Base-by-base conservation (phyloP, 2,888 invertebrate genomes). In the Slavum lentiscoides region DNA sequence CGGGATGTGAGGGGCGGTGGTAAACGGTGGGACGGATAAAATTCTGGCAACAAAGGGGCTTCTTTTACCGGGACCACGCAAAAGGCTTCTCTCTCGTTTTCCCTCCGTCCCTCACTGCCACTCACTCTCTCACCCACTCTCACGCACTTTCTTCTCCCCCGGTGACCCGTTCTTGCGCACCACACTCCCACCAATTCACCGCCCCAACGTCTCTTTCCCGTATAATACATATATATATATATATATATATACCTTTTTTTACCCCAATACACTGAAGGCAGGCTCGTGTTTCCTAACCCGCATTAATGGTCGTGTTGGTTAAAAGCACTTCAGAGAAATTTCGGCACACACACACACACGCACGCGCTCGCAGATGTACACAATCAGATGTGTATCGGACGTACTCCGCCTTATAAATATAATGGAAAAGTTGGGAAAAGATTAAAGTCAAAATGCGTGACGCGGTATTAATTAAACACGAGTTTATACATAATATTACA, bases 21-120 rank as follows among this genome's bases (percentile, higher is more conserved):
- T 77, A 49, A 68, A 68, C 59, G 69, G 77, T 70, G 69, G 62
- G 58, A 70, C 37, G 61, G 69, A 77, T 70, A 77, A 77, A 77
- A 77, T 77, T 77, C 77, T 77, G 77, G 77, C 77, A 77, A 77
- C 77, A 77, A 77, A 77, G 62, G 77, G 77, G 68, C 61, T 70
- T 77, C 77, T 77, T 77, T 77, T 69, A 77, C 77, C 77, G 37
- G 53, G 69, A 70, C 62, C 69, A 55, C 55, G 76, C 68, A 68
- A 69, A 77, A 69, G 77, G 77, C 53, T 77, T 77, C 39, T 49
- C 75, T 72, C 70, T 15, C 70, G 21, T 15, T 39, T 8, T 39
- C 11, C 11, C 37, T 3, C 55, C 53, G 5, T 21, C 49, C 5
- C 19, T 61, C 61, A 37, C 30, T 62, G 21, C 17, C 58, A 30